Percentiles rank a stretch among this genome's conserved stretches.
These are phyloP conservation scores for Ptychobarbus kaznakovi DNA, from an alignment of 2,797 vertebrate genomes.

Conservation along the genomic window DNA sequence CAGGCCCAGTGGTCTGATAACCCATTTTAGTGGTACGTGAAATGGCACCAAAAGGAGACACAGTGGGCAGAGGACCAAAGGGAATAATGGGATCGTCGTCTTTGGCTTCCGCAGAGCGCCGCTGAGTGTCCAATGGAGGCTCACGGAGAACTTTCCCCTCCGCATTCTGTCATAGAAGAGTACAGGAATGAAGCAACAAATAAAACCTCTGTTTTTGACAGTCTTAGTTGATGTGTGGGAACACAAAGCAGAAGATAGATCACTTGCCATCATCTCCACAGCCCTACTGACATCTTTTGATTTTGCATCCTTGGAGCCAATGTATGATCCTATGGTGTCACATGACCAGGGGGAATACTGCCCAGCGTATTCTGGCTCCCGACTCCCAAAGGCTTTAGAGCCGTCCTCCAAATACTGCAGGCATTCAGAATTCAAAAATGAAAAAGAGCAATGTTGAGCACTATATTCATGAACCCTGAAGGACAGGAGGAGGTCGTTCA, in stretches of 20 bases:
- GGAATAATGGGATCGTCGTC: constrained; percentile 98
- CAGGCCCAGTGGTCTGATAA: constrained; percentile 90
- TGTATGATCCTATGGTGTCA: constrained; percentile 98
- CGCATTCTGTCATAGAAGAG: constrained; percentile 79
- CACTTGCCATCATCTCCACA: constrained; percentile 93
- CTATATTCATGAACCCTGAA: neutral
- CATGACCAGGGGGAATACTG: constrained; percentile 99
- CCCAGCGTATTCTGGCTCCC: constrained; percentile 89
- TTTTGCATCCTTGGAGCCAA: constrained; percentile 97
- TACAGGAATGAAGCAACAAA: neutral
- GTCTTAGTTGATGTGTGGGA: neutral
- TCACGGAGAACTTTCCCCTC: constrained; percentile 91
- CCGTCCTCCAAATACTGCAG: constrained; percentile 92
- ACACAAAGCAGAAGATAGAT: neutral
- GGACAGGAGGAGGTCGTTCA: neutral
- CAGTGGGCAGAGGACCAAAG: constrained; percentile 94
- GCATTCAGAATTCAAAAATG: neutral
- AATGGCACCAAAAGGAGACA: constrained; percentile 96
- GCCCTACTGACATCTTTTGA: constrained; percentile 91
- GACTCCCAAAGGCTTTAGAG: constrained; percentile 87
- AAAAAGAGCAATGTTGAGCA: neutral
- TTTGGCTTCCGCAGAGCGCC: constrained; percentile 87
- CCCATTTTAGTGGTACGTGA: constrained; percentile 95
- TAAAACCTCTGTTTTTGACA: neutral
- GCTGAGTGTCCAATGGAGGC: constrained; percentile 87